phyloP scores from a whole-genome alignment of 2,113 vertebrate species.

The Mustela lutreola region DNA sequence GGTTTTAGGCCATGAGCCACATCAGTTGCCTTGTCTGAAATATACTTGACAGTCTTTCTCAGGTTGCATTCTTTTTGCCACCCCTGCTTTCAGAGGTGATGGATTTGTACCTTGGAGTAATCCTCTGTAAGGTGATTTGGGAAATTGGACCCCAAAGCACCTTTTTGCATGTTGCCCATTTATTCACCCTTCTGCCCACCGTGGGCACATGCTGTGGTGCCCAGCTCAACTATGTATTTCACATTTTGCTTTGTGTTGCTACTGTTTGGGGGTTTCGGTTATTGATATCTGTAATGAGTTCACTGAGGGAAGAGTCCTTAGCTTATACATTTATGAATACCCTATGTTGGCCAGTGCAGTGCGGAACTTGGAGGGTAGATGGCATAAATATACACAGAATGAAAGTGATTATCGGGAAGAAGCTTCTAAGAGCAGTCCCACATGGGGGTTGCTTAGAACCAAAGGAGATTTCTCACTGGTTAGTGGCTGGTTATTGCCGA shows the following conservation, averaged over 20 bases:
- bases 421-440: constrained; percentile 3
- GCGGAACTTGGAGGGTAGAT: background rate
- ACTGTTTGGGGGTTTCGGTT: background rate
- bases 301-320: background rate
- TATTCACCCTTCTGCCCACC: background rate
- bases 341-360: background rate
- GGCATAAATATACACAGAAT: background rate
- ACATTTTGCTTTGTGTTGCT: background rate
- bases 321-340: background rate
- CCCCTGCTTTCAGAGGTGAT: background rate
- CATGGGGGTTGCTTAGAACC: background rate
- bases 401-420: constrained; percentile 1
- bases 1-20: background rate
- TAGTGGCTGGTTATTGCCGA: background rate
- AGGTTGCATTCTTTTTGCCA: background rate
- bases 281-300: background rate
- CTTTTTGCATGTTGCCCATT: background rate
- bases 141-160: background rate
- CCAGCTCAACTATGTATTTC: background rate
- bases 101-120: background rate
- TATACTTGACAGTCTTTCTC: background rate
- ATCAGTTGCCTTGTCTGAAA: background rate
- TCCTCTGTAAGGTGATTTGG: constrained; percentile 18
- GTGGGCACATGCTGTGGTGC: background rate
- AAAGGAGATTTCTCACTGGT: background rate